Percentiles rank a stretch among this genome's conserved stretches.
These are phyloP conservation scores for Nannoperca obscura DNA, from an alignment of 2,797 vertebrate species.

Conservation along the genomic window DNA sequence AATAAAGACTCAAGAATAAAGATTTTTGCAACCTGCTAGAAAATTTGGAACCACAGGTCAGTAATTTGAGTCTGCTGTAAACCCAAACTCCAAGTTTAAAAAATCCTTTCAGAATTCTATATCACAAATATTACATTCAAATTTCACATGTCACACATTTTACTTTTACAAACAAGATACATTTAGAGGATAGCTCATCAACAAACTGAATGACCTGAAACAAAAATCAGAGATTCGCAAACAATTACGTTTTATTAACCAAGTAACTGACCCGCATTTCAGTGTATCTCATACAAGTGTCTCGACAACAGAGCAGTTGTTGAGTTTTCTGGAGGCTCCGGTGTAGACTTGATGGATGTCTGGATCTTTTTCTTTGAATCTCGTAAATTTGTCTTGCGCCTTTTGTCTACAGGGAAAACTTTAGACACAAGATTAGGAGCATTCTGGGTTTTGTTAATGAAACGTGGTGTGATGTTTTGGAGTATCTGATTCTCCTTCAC, in stretches of 20 bases:
- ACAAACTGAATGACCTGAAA: not conserved
- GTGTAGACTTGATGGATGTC: not conserved
- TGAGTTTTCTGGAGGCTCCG: not conserved
- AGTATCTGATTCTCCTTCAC: constrained; percentile 36
- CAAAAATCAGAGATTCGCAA: not conserved
- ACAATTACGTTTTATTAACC: not conserved
- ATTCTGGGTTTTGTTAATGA: constrained; percentile 36
- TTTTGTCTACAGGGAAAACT: not conserved
- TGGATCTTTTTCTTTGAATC: constrained; percentile 30
- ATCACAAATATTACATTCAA: too few species aligned
- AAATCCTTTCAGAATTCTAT: not conserved
- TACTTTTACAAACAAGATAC: not conserved
- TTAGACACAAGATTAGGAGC: not conserved
- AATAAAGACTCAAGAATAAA: too few species aligned
- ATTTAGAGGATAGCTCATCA: not conserved
- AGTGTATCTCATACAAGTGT: not conserved
- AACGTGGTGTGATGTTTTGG: constrained; percentile 10
- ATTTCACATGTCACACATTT: not conserved
- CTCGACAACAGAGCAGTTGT: not conserved
- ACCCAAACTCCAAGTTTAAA: not conserved
- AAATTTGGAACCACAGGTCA: not conserved
- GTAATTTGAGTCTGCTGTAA: not conserved
- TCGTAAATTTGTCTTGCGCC: constrained; percentile 13
- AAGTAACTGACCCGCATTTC: not conserved
- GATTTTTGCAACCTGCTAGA: too few species aligned